Percentiles rank a stretch among this genome's conserved stretches.
These are phyloP conservation scores for Phoenoteleia sp. DNA, from an alignment of 2,888 invertebrate species.

Conservation along the genomic window DNA sequence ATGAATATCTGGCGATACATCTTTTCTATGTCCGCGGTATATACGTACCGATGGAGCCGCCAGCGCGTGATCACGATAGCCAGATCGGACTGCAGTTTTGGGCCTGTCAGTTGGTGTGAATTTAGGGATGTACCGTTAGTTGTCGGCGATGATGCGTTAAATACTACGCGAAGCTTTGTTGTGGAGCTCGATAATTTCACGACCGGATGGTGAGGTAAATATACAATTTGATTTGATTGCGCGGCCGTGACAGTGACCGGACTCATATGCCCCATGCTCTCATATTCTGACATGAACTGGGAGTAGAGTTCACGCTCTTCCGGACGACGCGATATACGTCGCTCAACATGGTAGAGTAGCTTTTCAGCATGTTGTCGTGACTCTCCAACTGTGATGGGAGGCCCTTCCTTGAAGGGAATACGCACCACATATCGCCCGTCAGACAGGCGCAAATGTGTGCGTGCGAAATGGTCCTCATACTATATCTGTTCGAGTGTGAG, in stretches of 20 bases:
- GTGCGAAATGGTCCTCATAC: background rate
- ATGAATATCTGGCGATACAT: too few relatives aligned
- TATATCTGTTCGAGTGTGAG: background rate
- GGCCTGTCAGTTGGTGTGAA: too few relatives aligned
- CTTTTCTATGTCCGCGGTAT: too few relatives aligned
- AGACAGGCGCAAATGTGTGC: background rate
- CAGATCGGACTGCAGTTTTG: too few relatives aligned
- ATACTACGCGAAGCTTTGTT: background rate
- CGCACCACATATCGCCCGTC: slow-evolving; percentile 4
- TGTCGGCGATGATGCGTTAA: too few relatives aligned
- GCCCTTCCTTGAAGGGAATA: background rate
- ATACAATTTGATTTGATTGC: background rate
- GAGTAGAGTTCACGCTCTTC: background rate
- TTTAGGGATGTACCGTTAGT: too few relatives aligned
- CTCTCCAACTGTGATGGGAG: background rate
- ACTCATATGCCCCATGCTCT: slow-evolving; percentile 13
- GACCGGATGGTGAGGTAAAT: slow-evolving; percentile 16
- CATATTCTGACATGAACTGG: slow-evolving; percentile 15
- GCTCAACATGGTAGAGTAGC: background rate
- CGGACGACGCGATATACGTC: background rate
- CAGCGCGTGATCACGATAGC: too few relatives aligned
- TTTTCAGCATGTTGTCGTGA: background rate
- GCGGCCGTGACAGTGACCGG: background rate
- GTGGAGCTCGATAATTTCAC: too few relatives aligned
- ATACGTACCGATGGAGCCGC: too few relatives aligned